Evolutionary conservation across 2,113 vertebrate species (phyloP), one percentile per base, ranked within the genome.

Genomic region (Pholis gunnellus): DNA sequence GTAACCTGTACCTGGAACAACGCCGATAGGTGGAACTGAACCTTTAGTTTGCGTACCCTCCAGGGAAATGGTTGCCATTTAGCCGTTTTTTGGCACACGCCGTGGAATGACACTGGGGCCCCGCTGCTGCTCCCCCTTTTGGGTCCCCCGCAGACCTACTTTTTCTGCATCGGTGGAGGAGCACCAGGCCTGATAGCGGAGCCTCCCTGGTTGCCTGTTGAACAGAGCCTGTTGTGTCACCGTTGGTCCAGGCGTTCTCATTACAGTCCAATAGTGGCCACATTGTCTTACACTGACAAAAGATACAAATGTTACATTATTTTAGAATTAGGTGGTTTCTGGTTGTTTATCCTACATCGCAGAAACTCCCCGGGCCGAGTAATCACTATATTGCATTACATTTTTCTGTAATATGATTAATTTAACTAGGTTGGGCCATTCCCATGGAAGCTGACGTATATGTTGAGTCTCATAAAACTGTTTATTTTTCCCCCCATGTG

Each of bases 31-130:
- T 80, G 89, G 89, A 91, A 90, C 78, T 64, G 75, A 89, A 73
- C 88, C 91, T 81, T n/a, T 48, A 75, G 79, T 40, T 65, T 70
- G 65, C 8, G 22, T 82, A 42, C 50, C 57, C 91, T 86, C 81
- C 34, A 48, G 87, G 88, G 91, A 91, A 87, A 89, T 42, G 25
- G 59, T 69, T 88, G 72, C 86, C 87, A 89, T 91, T 91, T 80
- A 89, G 70, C 72, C 17, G 63, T 31, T 77, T 87, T 52, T 87
- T 92, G 88, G 84, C 89, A 81, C 72, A 40, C 50, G 63, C 40
- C 0, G 17, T 82, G 72, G 84, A 89, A 87, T 85, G 86, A 82
- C 74, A 80, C 83, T 61, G 61, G 81, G 78, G 77, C 74, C 72
- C 71, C 57, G 82, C 52, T 77, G 15, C 46, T 6, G 50, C 50